These are phyloP conservation scores for Bambusicola thoracicus DNA, from an alignment of 2,113 vertebrate species.

Conservation along the genomic window DNA sequence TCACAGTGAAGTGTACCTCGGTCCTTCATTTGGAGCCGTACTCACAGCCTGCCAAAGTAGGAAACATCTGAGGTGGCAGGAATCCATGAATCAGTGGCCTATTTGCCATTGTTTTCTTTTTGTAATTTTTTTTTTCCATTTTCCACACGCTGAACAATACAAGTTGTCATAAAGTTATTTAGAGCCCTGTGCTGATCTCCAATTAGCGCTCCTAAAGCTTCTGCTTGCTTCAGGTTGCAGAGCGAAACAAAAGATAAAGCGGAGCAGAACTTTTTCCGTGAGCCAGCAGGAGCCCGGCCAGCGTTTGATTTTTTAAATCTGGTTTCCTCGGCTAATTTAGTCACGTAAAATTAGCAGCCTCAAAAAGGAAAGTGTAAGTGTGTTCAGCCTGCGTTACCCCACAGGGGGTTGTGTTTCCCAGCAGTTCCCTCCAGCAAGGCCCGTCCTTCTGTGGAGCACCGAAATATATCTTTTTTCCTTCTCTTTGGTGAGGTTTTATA, in stretches of 20 bases:
- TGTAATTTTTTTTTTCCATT: background rate
- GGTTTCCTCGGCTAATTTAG: background rate
- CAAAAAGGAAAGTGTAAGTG: background rate
- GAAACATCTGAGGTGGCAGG: constrained; percentile 15
- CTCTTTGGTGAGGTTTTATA: background rate
- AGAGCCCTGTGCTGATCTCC: background rate
- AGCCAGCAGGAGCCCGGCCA: background rate
- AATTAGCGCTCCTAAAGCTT: background rate
- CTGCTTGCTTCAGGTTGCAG: background rate
- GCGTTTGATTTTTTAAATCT: constrained; percentile 8
- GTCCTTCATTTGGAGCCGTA: background rate
- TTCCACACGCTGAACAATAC: constrained; percentile 13
- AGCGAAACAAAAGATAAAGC: background rate
- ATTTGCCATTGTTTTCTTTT: background rate
- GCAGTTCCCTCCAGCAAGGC: background rate
- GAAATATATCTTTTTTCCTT: background rate
- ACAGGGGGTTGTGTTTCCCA: background rate
- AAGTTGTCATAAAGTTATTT: constrained; percentile 21
- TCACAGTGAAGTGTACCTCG: background rate
- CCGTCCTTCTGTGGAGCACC: background rate
- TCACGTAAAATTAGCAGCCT: background rate
- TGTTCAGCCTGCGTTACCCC: background rate
- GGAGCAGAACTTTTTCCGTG: background rate
- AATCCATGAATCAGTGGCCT: constrained; percentile 17
- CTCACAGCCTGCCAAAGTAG: background rate